Base-by-base conservation (phyloP, 2,888 invertebrate species). In the Ypsolopha scabrella region DNA sequence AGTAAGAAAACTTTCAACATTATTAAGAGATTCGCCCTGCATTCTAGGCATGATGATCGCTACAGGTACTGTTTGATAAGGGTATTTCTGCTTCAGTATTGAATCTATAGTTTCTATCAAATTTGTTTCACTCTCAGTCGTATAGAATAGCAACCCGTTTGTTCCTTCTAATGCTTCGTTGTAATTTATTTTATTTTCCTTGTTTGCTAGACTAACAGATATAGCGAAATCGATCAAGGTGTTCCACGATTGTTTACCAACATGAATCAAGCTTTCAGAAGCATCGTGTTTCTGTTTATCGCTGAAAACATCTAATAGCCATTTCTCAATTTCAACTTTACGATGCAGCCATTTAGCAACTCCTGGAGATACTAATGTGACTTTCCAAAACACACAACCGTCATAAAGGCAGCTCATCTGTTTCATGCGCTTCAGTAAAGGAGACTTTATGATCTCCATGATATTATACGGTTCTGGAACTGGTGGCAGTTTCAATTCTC, bases 351-450 rank as follows among this genome's bases (percentile, higher is more conserved):
- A 82, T 63, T 87, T 80, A 24, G 67, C 66, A 48, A 77, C 59
- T 56, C 87, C 80, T 1, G 91, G 89, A 52, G 90, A 80, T 7
- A 90, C 88, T 49, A 92, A 66, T 6, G 88, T 83, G 37, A 91
- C 67, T 74, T 92, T 92, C 92, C 92, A 92, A 68, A 85, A 68
- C 67, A 80, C 70, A 62, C 75, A 74, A 69, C 79, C 75, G 61
- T 80, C 67, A 63, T 83, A 67, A 57, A 68, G 78, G 65, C 75
- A 83, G 61, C 60, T 74, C 48, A 77, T 87, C 75, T 75, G 86
- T 71, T 74, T 87, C 85, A 71, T 88, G 49, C 72, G 87, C 77
- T 67, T 83, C 54, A 78, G 69, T 59, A 76, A 72, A 55, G 70
- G 77, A 54, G 72, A 83, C 60, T 71, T 83, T 64, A 74, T 88